Percentiles rank a stretch among this genome's conserved stretches.
These are phyloP conservation scores for Sebastolobus alascanus DNA, from an alignment of 2,797 vertebrate genomes.

Conservation along the genomic window DNA sequence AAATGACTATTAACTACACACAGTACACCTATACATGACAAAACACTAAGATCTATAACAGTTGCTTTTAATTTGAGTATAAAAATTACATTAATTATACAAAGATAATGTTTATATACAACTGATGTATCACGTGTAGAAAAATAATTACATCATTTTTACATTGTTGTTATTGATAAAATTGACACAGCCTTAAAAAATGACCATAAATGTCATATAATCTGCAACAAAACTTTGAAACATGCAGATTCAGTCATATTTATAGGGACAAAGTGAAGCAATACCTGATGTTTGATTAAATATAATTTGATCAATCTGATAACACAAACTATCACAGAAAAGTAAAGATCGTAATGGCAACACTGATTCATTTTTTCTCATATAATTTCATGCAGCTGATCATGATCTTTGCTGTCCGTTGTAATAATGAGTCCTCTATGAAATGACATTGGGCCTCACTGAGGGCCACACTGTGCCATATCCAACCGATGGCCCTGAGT, in stretches of 20 bases:
- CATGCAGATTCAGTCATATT: background rate
- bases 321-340: background rate
- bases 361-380: background rate
- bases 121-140: background rate
- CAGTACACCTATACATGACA: background rate
- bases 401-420: background rate
- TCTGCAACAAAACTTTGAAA: background rate
- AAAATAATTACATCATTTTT: background rate
- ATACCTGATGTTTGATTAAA: background rate
- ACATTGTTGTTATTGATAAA: background rate
- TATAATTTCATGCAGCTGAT: background rate
- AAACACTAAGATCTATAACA: background rate
- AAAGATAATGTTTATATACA: background rate
- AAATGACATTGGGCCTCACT: background rate
- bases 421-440: background rate
- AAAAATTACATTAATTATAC: conserved; percentile 14
- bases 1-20: no score
- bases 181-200: background rate
- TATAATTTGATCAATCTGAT: background rate
- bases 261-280: background rate
- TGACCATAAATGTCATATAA: background rate
- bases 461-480: background rate
- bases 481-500: background rate
- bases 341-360: background rate
- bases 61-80: conserved; percentile 30